phyloP scores from a whole-genome alignment of 2,797 vertebrate species.

The Eidolon dupreanum region DNA sequence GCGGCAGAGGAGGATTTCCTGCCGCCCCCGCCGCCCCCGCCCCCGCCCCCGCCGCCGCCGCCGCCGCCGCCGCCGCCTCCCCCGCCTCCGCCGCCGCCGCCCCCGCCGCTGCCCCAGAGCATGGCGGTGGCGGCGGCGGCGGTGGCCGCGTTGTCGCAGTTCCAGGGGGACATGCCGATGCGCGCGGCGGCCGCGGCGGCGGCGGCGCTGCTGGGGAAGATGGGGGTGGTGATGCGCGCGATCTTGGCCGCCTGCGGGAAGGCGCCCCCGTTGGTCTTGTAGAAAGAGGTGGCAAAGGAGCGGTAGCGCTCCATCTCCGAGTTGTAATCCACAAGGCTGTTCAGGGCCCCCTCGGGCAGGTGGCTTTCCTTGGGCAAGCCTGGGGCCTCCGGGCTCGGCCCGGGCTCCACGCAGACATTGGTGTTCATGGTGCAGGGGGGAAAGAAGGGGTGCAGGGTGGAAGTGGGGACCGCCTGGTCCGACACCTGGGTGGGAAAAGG shows the following conservation, averaged over 20 bases:
- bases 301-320: constrained; percentile 98
- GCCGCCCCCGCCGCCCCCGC: constrained; percentile 84
- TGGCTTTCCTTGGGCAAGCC: constrained; percentile 96
- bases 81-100: constrained; percentile 75
- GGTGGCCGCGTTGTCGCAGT: constrained; percentile 93
- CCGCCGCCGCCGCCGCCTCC: constrained; percentile 39
- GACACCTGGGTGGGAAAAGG: constrained; percentile 72
- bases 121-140: constrained; percentile 95
- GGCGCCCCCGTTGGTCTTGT: constrained; percentile 94
- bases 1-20: constrained; percentile 62
- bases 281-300: constrained; percentile 96
- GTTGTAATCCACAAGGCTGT: constrained; percentile 98
- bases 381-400: constrained; percentile 92
- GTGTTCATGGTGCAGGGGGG: constrained; percentile 92
- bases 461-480: constrained; percentile 77
- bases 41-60: constrained; percentile 40
- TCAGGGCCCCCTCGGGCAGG: constrained; percentile 96
- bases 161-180: constrained; percentile 98
- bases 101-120: constrained; percentile 87
- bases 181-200: constrained; percentile 91
- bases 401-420: constrained; percentile 96
- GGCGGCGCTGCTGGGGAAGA: constrained; percentile 91
- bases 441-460: constrained; percentile 80
- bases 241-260: constrained; percentile 97
- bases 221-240: constrained; percentile 96